phyloP scores from a whole-genome alignment of 1,140 invertebrate genomes.

The Drosophila guanche region DNA sequence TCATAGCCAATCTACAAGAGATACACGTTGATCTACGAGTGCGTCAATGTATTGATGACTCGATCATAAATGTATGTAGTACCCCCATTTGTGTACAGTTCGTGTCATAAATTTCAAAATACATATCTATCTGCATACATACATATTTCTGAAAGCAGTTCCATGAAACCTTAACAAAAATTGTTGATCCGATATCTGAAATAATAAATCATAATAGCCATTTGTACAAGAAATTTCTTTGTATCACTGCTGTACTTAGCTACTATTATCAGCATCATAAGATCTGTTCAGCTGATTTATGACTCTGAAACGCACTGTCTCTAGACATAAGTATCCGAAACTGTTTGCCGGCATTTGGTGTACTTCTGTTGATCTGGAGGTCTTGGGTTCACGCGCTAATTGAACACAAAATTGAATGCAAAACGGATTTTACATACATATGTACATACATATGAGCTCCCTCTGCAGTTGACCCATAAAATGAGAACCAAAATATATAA shows the following conservation, averaged over 20 bases:
- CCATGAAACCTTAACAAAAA: not conserved
- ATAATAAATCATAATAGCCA: too few species aligned
- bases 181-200: too few species aligned
- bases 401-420: slow-evolving; percentile 58
- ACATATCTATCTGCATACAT: too few species aligned
- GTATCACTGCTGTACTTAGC: too few species aligned
- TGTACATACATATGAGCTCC: slow-evolving; percentile 3
- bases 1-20: slow-evolving; percentile 32
- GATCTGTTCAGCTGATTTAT: too few species aligned
- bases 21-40: slow-evolving; percentile 4
- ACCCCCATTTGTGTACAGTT: slow-evolving; percentile 6
- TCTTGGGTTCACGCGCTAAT: slow-evolving; percentile 72
- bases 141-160: too few species aligned
- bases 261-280: too few species aligned
- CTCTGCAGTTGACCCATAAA: slow-evolving; percentile 30
- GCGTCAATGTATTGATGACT: slow-evolving; percentile 14
- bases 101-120: not conserved
- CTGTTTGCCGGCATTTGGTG: slow-evolving; percentile 27
- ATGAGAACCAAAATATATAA: slow-evolving; percentile 25
- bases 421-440: slow-evolving; percentile 40
- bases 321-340: slow-evolving; percentile 26
- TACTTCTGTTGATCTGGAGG: slow-evolving; percentile 33
- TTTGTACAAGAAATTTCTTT: too few species aligned
- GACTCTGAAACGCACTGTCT: slow-evolving; percentile 8
- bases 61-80: slow-evolving; percentile 22